Evolutionary conservation across 2,888 invertebrate genomes (phyloP).

Genomic region (Nomada goodeniana): DNA sequence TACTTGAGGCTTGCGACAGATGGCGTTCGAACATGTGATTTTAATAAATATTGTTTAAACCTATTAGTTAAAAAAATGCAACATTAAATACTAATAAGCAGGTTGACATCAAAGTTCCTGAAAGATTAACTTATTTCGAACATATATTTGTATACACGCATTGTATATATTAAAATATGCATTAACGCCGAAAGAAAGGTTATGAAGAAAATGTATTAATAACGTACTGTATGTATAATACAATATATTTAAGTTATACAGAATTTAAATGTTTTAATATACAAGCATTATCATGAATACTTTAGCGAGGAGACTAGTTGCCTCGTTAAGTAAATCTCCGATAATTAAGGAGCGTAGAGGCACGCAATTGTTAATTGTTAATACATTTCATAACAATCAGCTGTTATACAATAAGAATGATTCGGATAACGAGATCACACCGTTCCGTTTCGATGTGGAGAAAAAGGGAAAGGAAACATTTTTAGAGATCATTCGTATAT

Average conservation of each 20-base stretch:
- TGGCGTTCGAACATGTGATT: too few species aligned
- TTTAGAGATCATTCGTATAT: conserved; percentile 90
- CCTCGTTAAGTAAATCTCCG: neutral
- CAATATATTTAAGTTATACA: neutral
- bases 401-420: neutral
- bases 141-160: too few species aligned
- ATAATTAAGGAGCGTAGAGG: neutral
- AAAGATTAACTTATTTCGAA: neutral
- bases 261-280: neutral
- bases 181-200: neutral
- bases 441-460: conserved; percentile 84
- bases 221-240: neutral
- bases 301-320: conserved; percentile 9
- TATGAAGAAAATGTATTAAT: neutral
- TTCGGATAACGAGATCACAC: accelerated
- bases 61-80: too few species aligned
- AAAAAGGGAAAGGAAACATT: conserved; percentile 89
- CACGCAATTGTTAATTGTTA: conserved; percentile 1
- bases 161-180: neutral
- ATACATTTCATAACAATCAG: conserved; percentile 23
- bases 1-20: too few species aligned
- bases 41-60: neutral
- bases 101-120: too few species aligned
- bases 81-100: too few species aligned
- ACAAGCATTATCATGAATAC: conserved; percentile 18